phyloP scores from a whole-genome alignment of 2,113 vertebrate species.

The Phocoena phocoena region DNA sequence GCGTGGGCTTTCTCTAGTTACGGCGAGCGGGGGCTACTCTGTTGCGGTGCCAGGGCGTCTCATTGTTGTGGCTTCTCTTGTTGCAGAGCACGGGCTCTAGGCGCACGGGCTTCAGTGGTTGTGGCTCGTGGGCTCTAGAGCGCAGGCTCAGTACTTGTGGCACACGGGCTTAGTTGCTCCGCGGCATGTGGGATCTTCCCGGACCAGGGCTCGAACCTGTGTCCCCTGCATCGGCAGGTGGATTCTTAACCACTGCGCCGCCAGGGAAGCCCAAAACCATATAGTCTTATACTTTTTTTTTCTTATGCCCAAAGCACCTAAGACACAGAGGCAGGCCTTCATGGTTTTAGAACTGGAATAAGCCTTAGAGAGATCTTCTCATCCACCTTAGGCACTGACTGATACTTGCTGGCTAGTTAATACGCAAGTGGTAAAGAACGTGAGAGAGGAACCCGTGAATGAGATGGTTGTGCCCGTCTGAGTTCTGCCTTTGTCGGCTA shows the following conservation, averaged over 20 bases:
- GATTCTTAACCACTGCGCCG: no score
- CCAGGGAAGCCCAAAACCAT: background rate
- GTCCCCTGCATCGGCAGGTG: no score
- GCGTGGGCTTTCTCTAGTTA: no score
- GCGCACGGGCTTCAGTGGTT: no score
- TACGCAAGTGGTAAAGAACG: background rate
- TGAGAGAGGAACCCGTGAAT: background rate
- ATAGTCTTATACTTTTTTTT: background rate
- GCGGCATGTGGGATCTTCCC: no score
- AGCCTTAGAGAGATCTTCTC: background rate
- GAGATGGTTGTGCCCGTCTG: background rate
- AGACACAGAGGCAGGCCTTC: background rate
- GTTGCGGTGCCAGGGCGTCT: no score
- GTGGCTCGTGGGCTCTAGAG: no score
- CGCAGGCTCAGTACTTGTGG: no score
- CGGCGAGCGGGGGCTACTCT: no score
- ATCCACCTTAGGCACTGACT: background rate
- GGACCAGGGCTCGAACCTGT: accelerated
- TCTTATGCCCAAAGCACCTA: background rate
- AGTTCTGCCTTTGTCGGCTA: background rate
- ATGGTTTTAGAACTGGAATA: background rate
- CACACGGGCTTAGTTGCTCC: no score
- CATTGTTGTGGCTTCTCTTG: no score
- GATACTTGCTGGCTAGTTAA: background rate
- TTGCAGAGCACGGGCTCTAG: no score